A percentile compares a stretch with the other conserved stretches of the same genome.
phyloP scores from a whole-genome alignment of 2,113 vertebrate species.

The Rhynchopsitta pachyrhyncha region DNA sequence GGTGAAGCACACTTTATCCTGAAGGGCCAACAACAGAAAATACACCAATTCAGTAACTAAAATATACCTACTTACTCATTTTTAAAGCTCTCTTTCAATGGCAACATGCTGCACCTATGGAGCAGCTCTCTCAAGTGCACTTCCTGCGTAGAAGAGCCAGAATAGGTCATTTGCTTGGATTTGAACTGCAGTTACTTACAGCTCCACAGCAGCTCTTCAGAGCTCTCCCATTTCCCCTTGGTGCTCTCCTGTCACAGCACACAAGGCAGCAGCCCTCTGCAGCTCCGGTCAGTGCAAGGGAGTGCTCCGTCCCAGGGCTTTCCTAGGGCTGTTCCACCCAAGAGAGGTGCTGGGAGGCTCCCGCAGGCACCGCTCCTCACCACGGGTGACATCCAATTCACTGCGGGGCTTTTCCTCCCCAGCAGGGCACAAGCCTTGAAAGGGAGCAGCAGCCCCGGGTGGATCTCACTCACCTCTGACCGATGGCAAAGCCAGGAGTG shows the following conservation, averaged over 20 bases:
- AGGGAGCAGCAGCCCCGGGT: neutral
- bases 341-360: neutral
- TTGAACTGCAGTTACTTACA: neutral
- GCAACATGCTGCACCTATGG: neutral
- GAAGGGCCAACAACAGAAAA: neutral
- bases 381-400: neutral
- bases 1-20: neutral
- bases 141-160: neutral
- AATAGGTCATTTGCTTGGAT: neutral
- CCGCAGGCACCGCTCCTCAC: neutral
- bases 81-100: neutral
- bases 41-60: neutral
- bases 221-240: neutral
- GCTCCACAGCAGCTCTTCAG: neutral
- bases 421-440: neutral
- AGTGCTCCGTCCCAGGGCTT: neutral
- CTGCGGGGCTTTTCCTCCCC: rapidly evolving
- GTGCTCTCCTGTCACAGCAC: neutral
- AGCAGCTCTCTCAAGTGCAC: neutral
- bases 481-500: neutral
- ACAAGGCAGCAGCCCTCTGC: rapidly evolving
- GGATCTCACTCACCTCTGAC: rapidly evolving
- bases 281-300: neutral
- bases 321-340: rapidly evolving
- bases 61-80: rapidly evolving